Base-by-base conservation (phyloP, 2,888 invertebrate species). In the Tetranychus truncatus region DNA sequence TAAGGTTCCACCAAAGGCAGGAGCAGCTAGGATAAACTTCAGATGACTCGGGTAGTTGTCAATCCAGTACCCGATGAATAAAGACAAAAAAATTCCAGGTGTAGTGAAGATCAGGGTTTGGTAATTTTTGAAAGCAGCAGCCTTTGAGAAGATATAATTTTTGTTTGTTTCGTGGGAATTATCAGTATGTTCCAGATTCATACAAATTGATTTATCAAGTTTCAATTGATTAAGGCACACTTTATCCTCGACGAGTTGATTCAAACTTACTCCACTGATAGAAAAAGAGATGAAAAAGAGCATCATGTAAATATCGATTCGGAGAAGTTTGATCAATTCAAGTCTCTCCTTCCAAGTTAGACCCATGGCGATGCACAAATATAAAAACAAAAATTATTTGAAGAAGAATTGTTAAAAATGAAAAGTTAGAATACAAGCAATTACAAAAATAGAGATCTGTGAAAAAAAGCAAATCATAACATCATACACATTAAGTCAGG, bases 51-150 rank as follows among this genome's bases (percentile, higher is more conserved):
- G n/a, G 21, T 71, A 74, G 9, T 11, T 71, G 71, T 74, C 74
- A 20, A 45, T 71, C 74, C 74, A 74, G 15, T 66, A 71, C 3
- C 71, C 74, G 45, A 74, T 45, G 55, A 74, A 74, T 9, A 74
- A 34, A 5, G 71, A 34, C 15, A 45, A 71, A 11, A 74, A 34
- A 9, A 74, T 65, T 15, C 46, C 45, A 9, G 74, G 74, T 18
- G 69, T n/a, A 5, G 71, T 71, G n/a, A 18, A 8, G 6, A 74
- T 74, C 7, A 71, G 1, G 7, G 20, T 20, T 8, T 11, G 7
- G 34, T 74, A 74, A 15, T 66, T 71, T 8, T n/a, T 45, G 45
- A 71, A 71, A 34, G 45, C 34, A 9, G 46, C 55, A 15, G 55
- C 6, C n/a, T 45, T 71, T 6, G 21, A 55, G 34, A 74, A n/a